Base-by-base conservation (phyloP, 2,888 invertebrate genomes). In the Eustalomyia histrio region DNA sequence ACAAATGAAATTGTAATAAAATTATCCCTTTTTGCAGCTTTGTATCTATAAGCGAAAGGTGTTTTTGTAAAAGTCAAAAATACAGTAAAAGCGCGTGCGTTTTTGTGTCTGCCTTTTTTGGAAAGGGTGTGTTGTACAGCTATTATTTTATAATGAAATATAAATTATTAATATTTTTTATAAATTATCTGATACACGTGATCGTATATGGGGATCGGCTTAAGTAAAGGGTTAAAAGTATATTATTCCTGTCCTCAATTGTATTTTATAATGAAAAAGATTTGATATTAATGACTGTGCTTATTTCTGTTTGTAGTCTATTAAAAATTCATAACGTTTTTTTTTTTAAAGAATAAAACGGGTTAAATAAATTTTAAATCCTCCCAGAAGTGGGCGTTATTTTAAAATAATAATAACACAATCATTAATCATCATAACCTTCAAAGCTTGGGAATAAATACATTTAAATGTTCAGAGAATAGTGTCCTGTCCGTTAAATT, bases 271-370 rank as follows among this genome's bases (percentile, higher is more conserved):
- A 71, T 39, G 18, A 63, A 67, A 29, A 74, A 58, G 68, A 72
- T 67, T 76, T 75, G 7, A 58, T 60, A 47, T 78, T 57, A 68
- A 78, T 61, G 78, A 71, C 58, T 81, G 73, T 79, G 61, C 57
- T 82, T 80, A 52, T 55, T 63, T 63, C 29, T 29, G 1, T 29
- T 29, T 29, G 29, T 53, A 79, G 76, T 75, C 65, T 73, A 82
- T 84, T 84, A 83, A 78, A 82, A 83, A 85, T 84, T 83, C 84
- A 85, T 81, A 80, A 75, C 65, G 14, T 21, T 29, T 17, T 29
- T 55, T n/a, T 21, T 29, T 17, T 29, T 55, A 12, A 35, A 68
- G 53, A 1, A 29, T n/a, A 24, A 24, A 81, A 75, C 55, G 78
- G 74, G 78, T 78, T 81, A 81, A 57, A 61, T 9, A 18, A 14